phyloP scores from a whole-genome alignment of 1,140 invertebrate species.

The Microplitis demolitor region DNA sequence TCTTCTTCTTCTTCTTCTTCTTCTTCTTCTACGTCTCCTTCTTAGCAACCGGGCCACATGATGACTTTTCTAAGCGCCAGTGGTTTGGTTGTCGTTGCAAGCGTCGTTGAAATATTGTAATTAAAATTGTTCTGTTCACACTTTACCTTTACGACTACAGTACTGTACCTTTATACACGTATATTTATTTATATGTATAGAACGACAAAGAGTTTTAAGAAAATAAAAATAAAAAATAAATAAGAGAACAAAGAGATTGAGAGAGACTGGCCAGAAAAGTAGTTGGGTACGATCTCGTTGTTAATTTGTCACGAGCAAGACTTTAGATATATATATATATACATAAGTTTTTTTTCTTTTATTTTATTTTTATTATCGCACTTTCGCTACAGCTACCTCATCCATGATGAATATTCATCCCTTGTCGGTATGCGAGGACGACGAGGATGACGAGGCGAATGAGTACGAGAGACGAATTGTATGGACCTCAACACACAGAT shows the following conservation, averaged over 20 bases:
- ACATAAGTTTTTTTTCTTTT: neutral
- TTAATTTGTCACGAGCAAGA: constrained; percentile 41
- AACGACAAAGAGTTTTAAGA: too few species aligned
- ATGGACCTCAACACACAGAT: neutral
- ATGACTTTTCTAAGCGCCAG: neutral
- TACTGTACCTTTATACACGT: neutral
- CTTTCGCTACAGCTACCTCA: neutral
- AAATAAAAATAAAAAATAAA: too few species aligned
- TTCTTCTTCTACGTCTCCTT: neutral
- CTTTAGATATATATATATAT: neutral
- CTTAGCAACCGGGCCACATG: constrained; percentile 12
- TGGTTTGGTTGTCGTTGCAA: neutral
- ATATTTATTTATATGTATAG: too few species aligned
- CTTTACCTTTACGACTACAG: constrained; percentile 3
- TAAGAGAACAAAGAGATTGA: neutral
- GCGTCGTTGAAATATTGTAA: constrained; percentile 38
- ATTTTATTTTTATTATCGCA: neutral
- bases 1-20: too few species aligned
- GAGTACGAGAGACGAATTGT: neutral
- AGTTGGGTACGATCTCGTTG: constrained; percentile 13
- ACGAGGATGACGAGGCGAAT: neutral
- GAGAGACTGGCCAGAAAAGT: neutral
- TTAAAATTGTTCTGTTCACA: constrained; percentile 42
- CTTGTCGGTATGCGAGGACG: constrained; percentile 24
- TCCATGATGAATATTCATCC: constrained; percentile 46